Percentiles rank a stretch among this genome's conserved stretches.
Conservation (phyloP, 2,888 invertebrate genomes). For the Chrysolina oricalcia region DNA sequence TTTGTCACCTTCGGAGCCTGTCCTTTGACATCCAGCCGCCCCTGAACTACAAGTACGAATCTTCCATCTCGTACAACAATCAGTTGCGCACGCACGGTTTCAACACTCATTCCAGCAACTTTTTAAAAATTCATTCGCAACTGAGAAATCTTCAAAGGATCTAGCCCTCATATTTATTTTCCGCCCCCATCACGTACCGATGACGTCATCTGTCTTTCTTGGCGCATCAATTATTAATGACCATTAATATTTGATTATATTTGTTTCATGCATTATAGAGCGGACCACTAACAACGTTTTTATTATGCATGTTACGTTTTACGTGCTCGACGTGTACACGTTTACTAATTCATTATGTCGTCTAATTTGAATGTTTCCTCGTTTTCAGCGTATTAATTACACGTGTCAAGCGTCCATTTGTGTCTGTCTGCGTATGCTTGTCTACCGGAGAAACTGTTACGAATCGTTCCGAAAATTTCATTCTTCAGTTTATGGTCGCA, state of each 20-base stretch:
- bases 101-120: slow-evolving; percentile 41
- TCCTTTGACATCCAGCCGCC: neutral
- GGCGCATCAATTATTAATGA: slow-evolving; percentile 63
- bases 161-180: slow-evolving; percentile 60
- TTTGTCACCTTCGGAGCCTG: too few relatives aligned
- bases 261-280: slow-evolving; percentile 67
- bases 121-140: slow-evolving; percentile 60
- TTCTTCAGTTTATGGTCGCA: too few relatives aligned
- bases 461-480: too few relatives aligned
- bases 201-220: slow-evolving; percentile 65
- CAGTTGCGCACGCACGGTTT: slow-evolving; percentile 35
- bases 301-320: slow-evolving; percentile 63
- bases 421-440: neutral
- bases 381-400: slow-evolving; percentile 59
- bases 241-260: slow-evolving; percentile 67
- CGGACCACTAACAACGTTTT: slow-evolving; percentile 67
- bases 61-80: slow-evolving; percentile 6
- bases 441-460: neutral
- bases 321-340: slow-evolving; percentile 54
- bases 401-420: slow-evolving; percentile 10
- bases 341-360: slow-evolving; percentile 62
- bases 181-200: slow-evolving; percentile 57
- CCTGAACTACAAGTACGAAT: neutral
- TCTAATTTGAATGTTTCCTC: slow-evolving; percentile 62
- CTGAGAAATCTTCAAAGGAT: slow-evolving; percentile 63